Evolutionary conservation across 2,888 invertebrate species (phyloP).

Genomic region (Mesorhabditis sp.): DNA sequence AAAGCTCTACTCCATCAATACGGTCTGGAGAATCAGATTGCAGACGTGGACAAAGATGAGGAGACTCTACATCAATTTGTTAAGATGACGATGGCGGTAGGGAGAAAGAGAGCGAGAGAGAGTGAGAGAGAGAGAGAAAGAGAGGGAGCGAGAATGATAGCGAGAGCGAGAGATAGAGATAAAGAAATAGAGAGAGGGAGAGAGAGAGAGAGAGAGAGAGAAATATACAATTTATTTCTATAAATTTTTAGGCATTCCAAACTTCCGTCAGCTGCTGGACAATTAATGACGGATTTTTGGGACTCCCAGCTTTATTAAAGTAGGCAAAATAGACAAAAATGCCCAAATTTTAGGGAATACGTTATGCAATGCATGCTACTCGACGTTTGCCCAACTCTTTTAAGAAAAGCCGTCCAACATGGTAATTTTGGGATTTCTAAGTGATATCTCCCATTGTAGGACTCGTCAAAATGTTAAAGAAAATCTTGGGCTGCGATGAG

Average conservation of each 20-base stretch:
- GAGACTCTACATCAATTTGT: not conserved
- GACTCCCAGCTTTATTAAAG: too few relatives aligned
- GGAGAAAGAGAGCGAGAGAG: not conserved
- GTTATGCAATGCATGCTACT: constrained; percentile 42
- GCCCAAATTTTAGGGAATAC: constrained; percentile 21
- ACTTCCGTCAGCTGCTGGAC: not conserved
- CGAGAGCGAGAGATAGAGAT: not conserved
- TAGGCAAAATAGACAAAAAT: too few relatives aligned
- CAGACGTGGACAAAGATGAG: not conserved
- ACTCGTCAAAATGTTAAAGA: not conserved
- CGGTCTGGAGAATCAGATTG: not conserved
- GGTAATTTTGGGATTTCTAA: constrained; percentile 7
- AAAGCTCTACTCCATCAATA: not conserved
- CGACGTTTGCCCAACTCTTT: constrained; percentile 52
- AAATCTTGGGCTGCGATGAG: constrained; percentile 28
- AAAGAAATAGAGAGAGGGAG: not conserved
- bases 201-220: not conserved
- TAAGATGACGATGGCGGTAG: not conserved
- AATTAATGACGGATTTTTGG: not conserved
- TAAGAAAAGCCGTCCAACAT: constrained; percentile 50
- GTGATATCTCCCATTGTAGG: not conserved
- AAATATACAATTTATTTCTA: not conserved
- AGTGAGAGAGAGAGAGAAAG: not conserved
- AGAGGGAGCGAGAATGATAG: not conserved
- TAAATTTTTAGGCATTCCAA: not conserved